A percentile compares a stretch with the other conserved stretches of the same genome.
Conservation (phyloP, 2,888 invertebrate species). For the Cephus pygmeus region DNA sequence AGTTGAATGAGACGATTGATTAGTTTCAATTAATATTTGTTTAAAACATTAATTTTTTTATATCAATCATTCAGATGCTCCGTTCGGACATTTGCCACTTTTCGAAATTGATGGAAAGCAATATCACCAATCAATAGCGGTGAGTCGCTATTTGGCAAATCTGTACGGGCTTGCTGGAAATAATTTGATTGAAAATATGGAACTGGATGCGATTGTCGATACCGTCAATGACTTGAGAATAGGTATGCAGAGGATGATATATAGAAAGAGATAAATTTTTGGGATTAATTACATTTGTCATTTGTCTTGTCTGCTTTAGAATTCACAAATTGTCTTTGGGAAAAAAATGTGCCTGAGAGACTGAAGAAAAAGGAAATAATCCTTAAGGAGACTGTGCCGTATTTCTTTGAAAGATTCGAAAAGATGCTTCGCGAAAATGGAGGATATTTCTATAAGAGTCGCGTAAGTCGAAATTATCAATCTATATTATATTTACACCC, state of each 20-base stretch:
- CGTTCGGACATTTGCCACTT: constrained; percentile 14
- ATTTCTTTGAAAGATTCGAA: constrained; percentile 10
- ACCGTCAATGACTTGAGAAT: constrained; percentile 19
- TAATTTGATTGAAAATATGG: constrained; percentile 16
- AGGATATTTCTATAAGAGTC: constrained; percentile 15
- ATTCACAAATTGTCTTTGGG: constrained; percentile 13
- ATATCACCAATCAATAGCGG: constrained; percentile 21
- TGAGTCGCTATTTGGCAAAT: constrained; percentile 20
- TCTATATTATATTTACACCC: not conserved
- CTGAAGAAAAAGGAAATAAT: constrained; percentile 27
- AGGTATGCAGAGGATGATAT: not conserved
- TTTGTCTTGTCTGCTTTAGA: not conserved
- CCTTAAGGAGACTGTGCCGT: constrained; percentile 15
- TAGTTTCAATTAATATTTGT: too few species aligned
- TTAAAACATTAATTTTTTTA: too few species aligned
- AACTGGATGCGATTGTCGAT: constrained; percentile 19
- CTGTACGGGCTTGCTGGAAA: constrained; percentile 16
- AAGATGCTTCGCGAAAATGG: constrained; percentile 12
- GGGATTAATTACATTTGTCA: too few species aligned
- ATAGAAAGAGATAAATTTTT: too few species aligned
- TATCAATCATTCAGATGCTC: not conserved
- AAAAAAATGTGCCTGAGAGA: constrained; percentile 19
- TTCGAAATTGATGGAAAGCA: constrained; percentile 15
- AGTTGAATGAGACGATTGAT: not conserved
- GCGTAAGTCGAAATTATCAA: constrained; percentile 7